Conservation (phyloP, 2,113 vertebrate species). For the Hassar affinis region DNA sequence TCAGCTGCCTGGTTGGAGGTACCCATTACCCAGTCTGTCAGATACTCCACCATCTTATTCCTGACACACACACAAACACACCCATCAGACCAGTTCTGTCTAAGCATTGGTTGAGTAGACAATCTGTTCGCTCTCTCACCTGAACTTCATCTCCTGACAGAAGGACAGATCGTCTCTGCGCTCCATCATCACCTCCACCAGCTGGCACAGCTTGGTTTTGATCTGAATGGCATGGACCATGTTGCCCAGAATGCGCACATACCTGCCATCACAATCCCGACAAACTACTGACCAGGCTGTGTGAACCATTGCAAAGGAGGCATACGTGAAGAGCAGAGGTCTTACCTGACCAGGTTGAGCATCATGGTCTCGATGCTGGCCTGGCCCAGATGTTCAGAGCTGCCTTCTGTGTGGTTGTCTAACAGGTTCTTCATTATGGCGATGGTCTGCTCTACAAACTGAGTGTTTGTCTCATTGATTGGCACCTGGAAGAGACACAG, state of each 20-base stretch:
- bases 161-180: conserved; percentile 96
- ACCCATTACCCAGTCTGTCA: conserved; percentile 99
- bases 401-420: conserved; percentile 97
- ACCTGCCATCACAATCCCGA: conserved; percentile 68
- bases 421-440: conserved; percentile 98
- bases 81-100: background rate
- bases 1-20: conserved; percentile 97
- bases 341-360: conserved; percentile 95
- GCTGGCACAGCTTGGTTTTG: conserved; percentile 94
- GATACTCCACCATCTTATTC: conserved; percentile 98
- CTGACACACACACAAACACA: conserved; percentile 61
- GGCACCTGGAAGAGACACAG: conserved; percentile 77
- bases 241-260: conserved; percentile 93
- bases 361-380: conserved; percentile 99
- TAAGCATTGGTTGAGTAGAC: background rate
- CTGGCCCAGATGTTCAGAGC: conserved; percentile 94
- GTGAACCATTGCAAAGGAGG: background rate
- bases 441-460: conserved; percentile 98
- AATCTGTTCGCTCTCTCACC: conserved; percentile 69
- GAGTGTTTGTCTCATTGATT: conserved; percentile 94
- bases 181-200: conserved; percentile 99
- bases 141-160: conserved; percentile 99
- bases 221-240: conserved; percentile 95
- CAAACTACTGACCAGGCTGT: background rate
- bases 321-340: background rate